These are phyloP conservation scores for Lepidocolaptes lacrymiger DNA, from an alignment of 2,797 vertebrate genomes.

Conservation along the genomic window DNA sequence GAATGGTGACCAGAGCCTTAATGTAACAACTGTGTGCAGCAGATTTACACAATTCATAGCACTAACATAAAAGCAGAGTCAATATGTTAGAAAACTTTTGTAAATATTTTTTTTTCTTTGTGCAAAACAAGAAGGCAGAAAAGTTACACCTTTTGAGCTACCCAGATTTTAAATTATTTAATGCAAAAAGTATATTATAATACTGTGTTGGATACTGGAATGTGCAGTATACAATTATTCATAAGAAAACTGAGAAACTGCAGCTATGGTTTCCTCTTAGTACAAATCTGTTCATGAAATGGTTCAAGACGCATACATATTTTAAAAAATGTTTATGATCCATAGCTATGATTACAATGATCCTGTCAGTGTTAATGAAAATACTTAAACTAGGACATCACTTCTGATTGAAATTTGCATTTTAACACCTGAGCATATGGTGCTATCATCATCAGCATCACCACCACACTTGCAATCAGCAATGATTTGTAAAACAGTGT, in stretches of 20 bases:
- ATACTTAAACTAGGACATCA: constrained; percentile 12
- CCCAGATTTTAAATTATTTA: constrained; percentile 68
- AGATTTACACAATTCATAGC: constrained; percentile 63
- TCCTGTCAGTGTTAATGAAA: constrained; percentile 52
- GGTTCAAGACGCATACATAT: constrained; percentile 31
- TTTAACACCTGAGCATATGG: constrained; percentile 58
- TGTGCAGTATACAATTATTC: constrained; percentile 46
- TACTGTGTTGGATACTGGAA: constrained; percentile 63
- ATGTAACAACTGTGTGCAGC: constrained; percentile 66
- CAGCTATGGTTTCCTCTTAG: constrained; percentile 17
- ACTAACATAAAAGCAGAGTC: constrained; percentile 63
- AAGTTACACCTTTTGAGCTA: constrained; percentile 77
- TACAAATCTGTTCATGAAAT: constrained; percentile 25
- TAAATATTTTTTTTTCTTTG: constrained; percentile 62
- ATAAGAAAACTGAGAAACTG: constrained; percentile 61
- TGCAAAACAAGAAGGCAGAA: constrained; percentile 80
- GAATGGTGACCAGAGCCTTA: constrained; percentile 69
- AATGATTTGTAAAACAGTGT: constrained; percentile 75
- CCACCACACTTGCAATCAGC: constrained; percentile 69
- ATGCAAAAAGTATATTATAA: constrained; percentile 50
- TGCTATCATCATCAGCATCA: constrained; percentile 57
- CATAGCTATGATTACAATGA: constrained; percentile 40
- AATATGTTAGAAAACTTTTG: constrained; percentile 58
- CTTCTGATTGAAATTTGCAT: constrained; percentile 57
- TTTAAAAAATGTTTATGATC: constrained; percentile 50